Evolutionary conservation across 2,113 vertebrate species (phyloP), one percentile per base, ranked within the genome.

Genomic region (Panthera uncia): DNA sequence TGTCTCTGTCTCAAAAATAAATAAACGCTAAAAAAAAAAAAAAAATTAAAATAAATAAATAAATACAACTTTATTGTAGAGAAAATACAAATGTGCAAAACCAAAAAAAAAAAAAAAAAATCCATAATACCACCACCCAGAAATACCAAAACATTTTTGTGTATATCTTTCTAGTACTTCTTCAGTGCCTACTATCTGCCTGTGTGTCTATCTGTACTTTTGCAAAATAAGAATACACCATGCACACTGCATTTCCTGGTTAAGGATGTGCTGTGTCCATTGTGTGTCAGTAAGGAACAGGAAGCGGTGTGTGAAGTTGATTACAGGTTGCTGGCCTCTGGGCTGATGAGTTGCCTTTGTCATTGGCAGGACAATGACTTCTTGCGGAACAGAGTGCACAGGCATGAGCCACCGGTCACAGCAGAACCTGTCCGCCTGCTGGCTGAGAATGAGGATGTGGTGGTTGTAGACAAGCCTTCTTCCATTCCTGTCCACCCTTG

Each of bases 401-500:
- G 99, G 33, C 99, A 99, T 0, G 99, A 99, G 98, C 99, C 99
- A 0, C 99, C 99, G 0, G 99, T 99, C 4, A 99, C 99, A 0
- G 99, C 99, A 19, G 98, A 98, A 52, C 99, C 99, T 0, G 89
- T 99, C 95, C 98, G 98, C 88, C 97, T 99, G 45, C 97, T 99
- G 88, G 99, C 98, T 12, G 99, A 99, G 91, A 98, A 99, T 0
- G 98, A 99, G 0, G 99, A 99, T 29, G 98, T 99, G 83, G 99
- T 99, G 5, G 99, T 99, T 19, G 99, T 99, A 29, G 99, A 99
- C 98, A 99, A 99, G 88, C 99, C 99, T 0, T 99, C 99, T 13
- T 99, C 99, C 3, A 98, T 99, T 92, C 99, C 99, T 0, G 99
- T 99, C 1, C 99, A 99, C 57, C 99, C 99, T 10, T 99, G 99